These are phyloP conservation scores for Vultur gryphus DNA, from an alignment of 2,797 vertebrate species.

Conservation along the genomic window DNA sequence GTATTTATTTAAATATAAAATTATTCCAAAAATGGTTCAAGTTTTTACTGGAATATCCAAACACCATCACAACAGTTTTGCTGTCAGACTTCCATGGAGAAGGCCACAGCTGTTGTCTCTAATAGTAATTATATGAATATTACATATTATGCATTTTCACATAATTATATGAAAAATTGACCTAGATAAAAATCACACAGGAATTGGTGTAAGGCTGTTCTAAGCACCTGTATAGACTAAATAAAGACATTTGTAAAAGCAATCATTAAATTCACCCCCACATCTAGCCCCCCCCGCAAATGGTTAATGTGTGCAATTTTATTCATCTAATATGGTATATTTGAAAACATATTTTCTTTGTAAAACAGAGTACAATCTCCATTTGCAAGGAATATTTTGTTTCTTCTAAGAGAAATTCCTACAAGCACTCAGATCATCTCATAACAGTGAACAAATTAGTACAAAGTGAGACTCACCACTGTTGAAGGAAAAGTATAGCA, in stretches of 20 bases:
- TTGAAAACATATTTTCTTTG: neutral
- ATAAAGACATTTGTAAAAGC: neutral
- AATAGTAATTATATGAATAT: neutral
- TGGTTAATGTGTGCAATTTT: neutral
- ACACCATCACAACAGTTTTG: neutral
- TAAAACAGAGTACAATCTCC: neutral
- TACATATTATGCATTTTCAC: neutral
- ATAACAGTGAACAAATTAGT: neutral
- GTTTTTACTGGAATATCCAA: neutral
- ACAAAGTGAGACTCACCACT: neutral
- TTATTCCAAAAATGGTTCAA: neutral
- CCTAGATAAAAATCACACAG: neutral
- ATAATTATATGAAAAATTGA: neutral
- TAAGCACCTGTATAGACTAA: neutral
- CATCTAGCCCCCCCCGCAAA: fast-evolving
- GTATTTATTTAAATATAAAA: neutral
- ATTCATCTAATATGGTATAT: neutral
- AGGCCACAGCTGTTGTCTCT: neutral
- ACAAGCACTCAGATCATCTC: neutral
- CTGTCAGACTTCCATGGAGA: neutral
- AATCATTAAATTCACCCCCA: neutral
- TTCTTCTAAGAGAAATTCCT: neutral
- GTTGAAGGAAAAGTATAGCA: neutral
- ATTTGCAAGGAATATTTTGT: neutral
- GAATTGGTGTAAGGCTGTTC: neutral